phyloP scores from a whole-genome alignment of 2,888 invertebrate genomes.

The Callyntrura sp. region DNA sequence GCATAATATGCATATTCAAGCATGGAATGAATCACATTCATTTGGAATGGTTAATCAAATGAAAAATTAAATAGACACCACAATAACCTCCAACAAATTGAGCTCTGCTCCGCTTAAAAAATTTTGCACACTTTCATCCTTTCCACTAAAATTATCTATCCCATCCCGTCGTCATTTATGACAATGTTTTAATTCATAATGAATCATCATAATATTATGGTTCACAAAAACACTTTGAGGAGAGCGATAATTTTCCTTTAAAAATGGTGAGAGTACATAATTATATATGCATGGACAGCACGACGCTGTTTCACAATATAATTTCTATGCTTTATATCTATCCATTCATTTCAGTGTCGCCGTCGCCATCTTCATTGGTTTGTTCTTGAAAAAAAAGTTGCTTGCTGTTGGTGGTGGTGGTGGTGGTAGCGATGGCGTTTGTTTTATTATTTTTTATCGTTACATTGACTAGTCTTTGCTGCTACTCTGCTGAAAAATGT shows the following conservation, averaged over 20 bases:
- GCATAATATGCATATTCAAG: not conserved
- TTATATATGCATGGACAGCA: constrained; percentile 16
- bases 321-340: not conserved
- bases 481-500: not conserved
- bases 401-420: too few relatives aligned
- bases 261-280: constrained; percentile 6
- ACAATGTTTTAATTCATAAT: not conserved
- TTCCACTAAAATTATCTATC: too few relatives aligned
- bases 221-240: too few relatives aligned
- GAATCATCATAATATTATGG: not conserved
- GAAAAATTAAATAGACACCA: not conserved
- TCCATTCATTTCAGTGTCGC: constrained; percentile 2
- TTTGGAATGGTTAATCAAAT: not conserved
- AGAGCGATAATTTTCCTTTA: not conserved
- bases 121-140: not conserved
- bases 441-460: not conserved
- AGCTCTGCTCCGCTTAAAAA: not conserved
- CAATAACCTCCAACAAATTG: not conserved
- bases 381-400: not conserved
- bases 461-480: not conserved
- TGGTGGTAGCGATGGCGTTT: constrained; percentile 2
- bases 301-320: not conserved
- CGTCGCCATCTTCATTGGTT: not conserved
- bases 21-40: not conserved
- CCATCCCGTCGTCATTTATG: not conserved